Conservation (phyloP, 2,888 invertebrate species). For the Dolomedes plantarius region DNA sequence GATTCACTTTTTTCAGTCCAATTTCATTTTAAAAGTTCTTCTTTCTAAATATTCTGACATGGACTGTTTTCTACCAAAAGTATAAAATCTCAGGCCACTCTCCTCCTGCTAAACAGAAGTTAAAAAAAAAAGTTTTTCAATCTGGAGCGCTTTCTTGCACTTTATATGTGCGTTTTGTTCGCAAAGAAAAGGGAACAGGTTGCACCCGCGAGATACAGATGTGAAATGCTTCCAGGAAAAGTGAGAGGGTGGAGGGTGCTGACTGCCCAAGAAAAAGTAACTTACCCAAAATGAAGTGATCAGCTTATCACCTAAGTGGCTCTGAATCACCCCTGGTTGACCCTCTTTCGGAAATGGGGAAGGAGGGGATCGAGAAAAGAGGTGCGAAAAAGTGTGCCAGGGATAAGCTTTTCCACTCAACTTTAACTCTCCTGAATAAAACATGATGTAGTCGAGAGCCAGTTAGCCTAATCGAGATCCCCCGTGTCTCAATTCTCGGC, state of each 20-base stretch:
- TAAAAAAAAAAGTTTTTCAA: not conserved
- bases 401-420: slow-evolving; percentile 38
- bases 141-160: not conserved
- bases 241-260: not conserved
- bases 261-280: not conserved
- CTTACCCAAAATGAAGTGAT: slow-evolving; percentile 57
- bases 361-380: not conserved
- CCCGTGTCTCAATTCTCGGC: slow-evolving; percentile 3
- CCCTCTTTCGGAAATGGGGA: slow-evolving; percentile 1
- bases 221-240: not conserved
- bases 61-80: too few species aligned
- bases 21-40: too few species aligned
- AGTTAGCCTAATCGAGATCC: slow-evolving; percentile 38
- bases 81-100: too few species aligned
- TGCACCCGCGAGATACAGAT: not conserved
- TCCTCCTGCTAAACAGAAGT: too few species aligned
- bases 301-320: slow-evolving; percentile 69
- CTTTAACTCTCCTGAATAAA: slow-evolving; percentile 38
- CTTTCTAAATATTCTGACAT: too few species aligned
- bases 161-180: not conserved
- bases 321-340: slow-evolving; percentile 57
- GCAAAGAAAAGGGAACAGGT: not conserved
- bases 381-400: slow-evolving; percentile 51
- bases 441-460: slow-evolving; percentile 36
- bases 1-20: too few species aligned